Evolutionary conservation across 2,888 invertebrate species (phyloP), one percentile per base, ranked within the genome.

Genomic region (Camponotus fellah): DNA sequence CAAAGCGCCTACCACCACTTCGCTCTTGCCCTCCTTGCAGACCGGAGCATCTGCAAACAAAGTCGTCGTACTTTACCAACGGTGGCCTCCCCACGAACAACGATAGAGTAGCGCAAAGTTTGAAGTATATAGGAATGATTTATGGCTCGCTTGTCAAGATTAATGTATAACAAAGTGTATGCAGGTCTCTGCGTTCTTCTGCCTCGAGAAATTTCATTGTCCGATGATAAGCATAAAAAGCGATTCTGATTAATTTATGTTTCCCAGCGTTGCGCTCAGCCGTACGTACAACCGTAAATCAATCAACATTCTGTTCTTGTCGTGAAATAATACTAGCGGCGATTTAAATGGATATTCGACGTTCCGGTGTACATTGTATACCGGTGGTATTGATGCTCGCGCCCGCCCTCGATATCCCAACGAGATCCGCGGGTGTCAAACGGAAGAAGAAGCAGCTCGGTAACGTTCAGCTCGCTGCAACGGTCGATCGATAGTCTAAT

Each of bases 1-100:
- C 91, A 98, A 95, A 72, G 98, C 98, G 0, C 98, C 98, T 0
- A 94, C 94, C 91, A 97, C 97, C 74, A 98, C 96, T 94, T 98
- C 97, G 92, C 97, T 97, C 89, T 97, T 96, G 88, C 97, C 97
- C 91, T 97, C 94, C 85, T 93, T 93, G 88, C 94, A 94, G 17
- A 94, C 92, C 17, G 94, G 94, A 5, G 92, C 86, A 74, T 93
- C 94, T 94, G 91, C 6, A 81, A 90, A 86, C 26, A 62, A 66
- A 60, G 75, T 80, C 69, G 75, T 80, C 69, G 60, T 43, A 69
- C 79, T 79, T 69, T 46, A 34, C 60, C 43, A 68, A 77, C 68
- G 58, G 34, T 69, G 43, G 60, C 46, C 69, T 79, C 60, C 46
- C 69, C 32, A 26, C 21, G 66, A 68, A 46, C 58, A 69, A 69